These are phyloP conservation scores for Cathartes aura DNA, from an alignment of 2,113 vertebrate species.

Conservation along the genomic window DNA sequence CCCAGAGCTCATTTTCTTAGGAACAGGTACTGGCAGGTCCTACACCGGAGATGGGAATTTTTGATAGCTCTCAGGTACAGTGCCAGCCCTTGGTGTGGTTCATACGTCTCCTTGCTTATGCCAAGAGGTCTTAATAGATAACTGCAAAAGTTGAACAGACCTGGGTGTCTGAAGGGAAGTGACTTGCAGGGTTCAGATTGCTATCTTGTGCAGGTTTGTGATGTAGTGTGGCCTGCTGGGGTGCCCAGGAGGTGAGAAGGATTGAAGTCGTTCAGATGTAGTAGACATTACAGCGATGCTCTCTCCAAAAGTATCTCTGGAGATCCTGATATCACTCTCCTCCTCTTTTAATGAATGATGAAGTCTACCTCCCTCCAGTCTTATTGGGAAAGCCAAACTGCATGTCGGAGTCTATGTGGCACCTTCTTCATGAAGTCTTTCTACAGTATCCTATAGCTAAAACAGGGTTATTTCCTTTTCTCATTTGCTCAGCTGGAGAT, in stretches of 20 bases:
- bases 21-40: slow-evolving; percentile 15
- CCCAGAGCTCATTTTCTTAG: neutral
- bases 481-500: neutral
- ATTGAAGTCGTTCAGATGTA: neutral
- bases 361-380: neutral
- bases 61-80: neutral
- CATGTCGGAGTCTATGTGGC: neutral
- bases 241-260: neutral
- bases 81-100: neutral
- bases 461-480: neutral
- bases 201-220: neutral
- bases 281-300: neutral
- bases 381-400: neutral
- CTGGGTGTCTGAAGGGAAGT: neutral
- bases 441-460: neutral
- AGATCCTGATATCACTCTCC: neutral
- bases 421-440: neutral
- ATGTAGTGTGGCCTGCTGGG: neutral
- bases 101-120: neutral
- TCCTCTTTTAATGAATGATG: neutral
- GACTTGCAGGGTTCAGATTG: neutral
- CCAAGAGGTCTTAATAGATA: neutral
- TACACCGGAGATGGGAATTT: slow-evolving; percentile 1
- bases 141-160: neutral
- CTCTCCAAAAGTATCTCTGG: neutral